Evolutionary conservation across 2,888 invertebrate species (phyloP).

Genomic region (Nycteola revayana): DNA sequence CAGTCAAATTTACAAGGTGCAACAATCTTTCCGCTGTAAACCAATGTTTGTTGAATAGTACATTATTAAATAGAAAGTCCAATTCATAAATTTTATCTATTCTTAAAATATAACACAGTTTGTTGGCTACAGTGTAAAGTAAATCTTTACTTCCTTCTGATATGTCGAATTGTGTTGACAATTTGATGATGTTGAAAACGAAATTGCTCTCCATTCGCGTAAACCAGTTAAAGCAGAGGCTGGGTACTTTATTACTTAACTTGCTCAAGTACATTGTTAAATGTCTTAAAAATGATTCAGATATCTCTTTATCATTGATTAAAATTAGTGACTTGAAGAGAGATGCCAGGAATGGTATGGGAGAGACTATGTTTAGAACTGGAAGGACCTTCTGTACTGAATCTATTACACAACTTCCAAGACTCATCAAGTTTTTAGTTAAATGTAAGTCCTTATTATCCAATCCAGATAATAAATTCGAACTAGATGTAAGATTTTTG

Average conservation of each 20-base stretch:
- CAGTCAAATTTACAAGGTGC: constrained; percentile 75
- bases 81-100: constrained; percentile 82
- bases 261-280: constrained; percentile 63
- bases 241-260: constrained; percentile 53
- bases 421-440: constrained; percentile 58
- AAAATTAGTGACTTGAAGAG: constrained; percentile 56
- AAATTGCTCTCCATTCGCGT: constrained; percentile 84
- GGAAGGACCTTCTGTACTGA: constrained; percentile 62
- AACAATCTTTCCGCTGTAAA: constrained; percentile 81
- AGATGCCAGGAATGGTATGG: constrained; percentile 65
- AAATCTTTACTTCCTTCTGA: constrained; percentile 70
- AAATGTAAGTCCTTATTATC: constrained; percentile 53
- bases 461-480: constrained; percentile 67
- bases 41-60: constrained; percentile 84
- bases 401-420: constrained; percentile 57
- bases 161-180: constrained; percentile 54
- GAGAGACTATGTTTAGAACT: constrained; percentile 55
- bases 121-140: constrained; percentile 82
- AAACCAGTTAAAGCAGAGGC: constrained; percentile 83
- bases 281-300: constrained; percentile 59
- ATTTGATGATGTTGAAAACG: constrained; percentile 73
- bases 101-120: constrained; percentile 82
- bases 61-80: constrained; percentile 78
- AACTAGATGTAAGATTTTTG: constrained; percentile 56
- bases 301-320: constrained; percentile 54